Evolutionary conservation across 2,797 vertebrate genomes (phyloP).

Genomic region (Gymnothorax javanicus): DNA sequence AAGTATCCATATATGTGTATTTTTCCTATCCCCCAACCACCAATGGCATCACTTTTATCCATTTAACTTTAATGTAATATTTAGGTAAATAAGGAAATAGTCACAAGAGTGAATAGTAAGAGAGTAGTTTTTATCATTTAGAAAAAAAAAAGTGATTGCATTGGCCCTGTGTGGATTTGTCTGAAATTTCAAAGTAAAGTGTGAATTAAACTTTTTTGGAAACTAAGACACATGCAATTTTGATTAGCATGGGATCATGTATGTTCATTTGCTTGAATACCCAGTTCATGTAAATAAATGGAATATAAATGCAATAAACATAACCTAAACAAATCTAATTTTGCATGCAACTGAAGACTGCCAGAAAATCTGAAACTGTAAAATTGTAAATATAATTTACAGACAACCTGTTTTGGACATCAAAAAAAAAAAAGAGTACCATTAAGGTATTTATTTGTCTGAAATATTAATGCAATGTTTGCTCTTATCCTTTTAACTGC

Average conservation of each 20-base stretch:
- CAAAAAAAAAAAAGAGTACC: background rate
- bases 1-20: slow-evolving; percentile 7
- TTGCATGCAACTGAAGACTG: background rate
- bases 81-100: slow-evolving; percentile 1
- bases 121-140: slow-evolving; percentile 9
- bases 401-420: background rate
- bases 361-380: background rate
- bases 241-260: background rate
- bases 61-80: slow-evolving; percentile 19
- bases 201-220: background rate
- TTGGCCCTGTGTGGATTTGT: background rate
- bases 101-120: slow-evolving; percentile 18
- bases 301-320: background rate
- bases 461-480: slow-evolving; percentile 1
- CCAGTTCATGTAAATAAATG: background rate
- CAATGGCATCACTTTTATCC: slow-evolving; percentile 30
- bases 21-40: slow-evolving; percentile 13
- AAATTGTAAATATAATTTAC: background rate
- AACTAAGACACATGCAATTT: background rate
- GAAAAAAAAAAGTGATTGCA: slow-evolving; percentile 7
- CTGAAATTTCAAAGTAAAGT: background rate
- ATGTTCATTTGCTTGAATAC: background rate
- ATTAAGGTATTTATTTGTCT: background rate
- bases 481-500: background rate
- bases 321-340: background rate